These are phyloP conservation scores for Pristionchus fissidentatus DNA, from an alignment of 2,888 invertebrate genomes.

Conservation along the genomic window DNA sequence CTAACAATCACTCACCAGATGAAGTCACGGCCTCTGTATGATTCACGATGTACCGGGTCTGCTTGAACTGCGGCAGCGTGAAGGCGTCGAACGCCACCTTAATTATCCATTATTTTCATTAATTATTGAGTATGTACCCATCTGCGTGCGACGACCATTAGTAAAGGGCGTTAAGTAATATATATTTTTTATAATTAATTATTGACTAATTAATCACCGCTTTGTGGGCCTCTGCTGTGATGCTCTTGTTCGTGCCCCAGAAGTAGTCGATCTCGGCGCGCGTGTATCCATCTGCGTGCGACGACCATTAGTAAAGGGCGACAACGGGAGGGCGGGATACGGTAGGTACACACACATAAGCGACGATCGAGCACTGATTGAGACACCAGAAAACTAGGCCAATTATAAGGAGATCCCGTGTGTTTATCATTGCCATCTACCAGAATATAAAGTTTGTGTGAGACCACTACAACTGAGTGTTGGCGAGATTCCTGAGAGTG, in stretches of 20 bases:
- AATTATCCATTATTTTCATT: no score
- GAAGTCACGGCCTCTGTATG: constrained; percentile 68
- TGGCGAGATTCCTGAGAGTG: constrained; percentile 20
- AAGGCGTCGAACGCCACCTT: constrained; percentile 75
- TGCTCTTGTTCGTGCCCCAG: constrained; percentile 76
- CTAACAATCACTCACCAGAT: constrained; percentile 67
- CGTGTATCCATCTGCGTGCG: constrained; percentile 78
- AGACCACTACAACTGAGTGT: constrained; percentile 35
- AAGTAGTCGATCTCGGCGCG: constrained; percentile 78
- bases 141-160: constrained; percentile 61
- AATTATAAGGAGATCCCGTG: constrained; percentile 36
- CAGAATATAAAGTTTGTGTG: not conserved
- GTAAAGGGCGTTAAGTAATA: constrained; percentile 2
- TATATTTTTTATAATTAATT: no score
- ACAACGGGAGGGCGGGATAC: not conserved
- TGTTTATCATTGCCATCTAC: constrained; percentile 35
- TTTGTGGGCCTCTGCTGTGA: constrained; percentile 72
- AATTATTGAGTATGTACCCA: constrained; percentile 78
- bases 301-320: constrained; percentile 8
- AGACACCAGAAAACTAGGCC: no score
- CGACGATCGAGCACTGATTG: not conserved
- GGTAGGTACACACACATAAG: constrained; percentile 6
- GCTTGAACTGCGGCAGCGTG: constrained; percentile 78
- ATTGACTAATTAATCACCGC: no score
- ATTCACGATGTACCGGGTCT: constrained; percentile 69